Conservation (phyloP, 2,113 vertebrate species). For the Callospermophilus lateralis region DNA sequence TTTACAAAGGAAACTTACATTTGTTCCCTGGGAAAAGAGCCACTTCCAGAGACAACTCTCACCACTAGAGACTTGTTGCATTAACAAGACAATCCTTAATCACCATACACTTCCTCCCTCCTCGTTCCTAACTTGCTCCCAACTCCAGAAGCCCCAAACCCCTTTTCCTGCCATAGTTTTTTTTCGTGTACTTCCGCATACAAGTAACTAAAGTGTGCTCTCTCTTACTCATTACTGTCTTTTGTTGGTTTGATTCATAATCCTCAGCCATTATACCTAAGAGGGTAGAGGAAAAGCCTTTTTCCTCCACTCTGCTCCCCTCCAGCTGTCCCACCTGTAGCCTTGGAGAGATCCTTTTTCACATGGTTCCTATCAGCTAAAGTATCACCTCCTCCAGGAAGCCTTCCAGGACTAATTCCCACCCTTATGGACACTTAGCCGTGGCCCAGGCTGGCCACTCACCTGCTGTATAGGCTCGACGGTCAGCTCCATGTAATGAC, state of each 20-base stretch:
- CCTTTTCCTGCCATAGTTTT: background rate
- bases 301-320: background rate
- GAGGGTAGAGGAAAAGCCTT: background rate
- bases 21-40: background rate
- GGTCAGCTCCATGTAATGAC: slow-evolving; percentile 89
- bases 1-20: background rate
- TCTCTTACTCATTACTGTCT: background rate
- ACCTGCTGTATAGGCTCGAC: slow-evolving; percentile 88
- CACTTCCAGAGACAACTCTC: background rate
- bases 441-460: background rate
- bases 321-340: no score
- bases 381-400: slow-evolving; percentile 9
- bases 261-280: background rate
- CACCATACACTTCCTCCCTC: background rate
- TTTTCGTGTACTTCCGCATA: background rate
- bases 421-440: background rate
- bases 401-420: background rate
- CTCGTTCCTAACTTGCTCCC: background rate
- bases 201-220: background rate
- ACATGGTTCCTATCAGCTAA: background rate
- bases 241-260: background rate
- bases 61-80: background rate
- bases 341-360: background rate
- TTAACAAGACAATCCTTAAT: no score
- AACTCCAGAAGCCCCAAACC: background rate